Evolutionary conservation across 2,113 vertebrate genomes (phyloP).

Genomic region (Prietella phreatophila): DNA sequence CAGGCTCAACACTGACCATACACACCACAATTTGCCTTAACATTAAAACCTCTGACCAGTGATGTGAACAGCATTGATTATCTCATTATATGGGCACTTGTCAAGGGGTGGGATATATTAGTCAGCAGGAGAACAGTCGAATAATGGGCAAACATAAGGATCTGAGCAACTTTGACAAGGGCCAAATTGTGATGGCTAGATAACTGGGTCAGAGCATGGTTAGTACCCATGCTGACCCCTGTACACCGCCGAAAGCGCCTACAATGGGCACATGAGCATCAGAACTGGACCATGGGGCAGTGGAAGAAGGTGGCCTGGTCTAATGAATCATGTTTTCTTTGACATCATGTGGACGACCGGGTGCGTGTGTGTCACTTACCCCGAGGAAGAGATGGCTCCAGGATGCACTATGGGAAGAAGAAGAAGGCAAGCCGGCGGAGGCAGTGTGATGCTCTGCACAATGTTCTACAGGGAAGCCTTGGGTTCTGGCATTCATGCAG

Average conservation of each 20-base stretch:
- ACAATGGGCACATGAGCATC: neutral
- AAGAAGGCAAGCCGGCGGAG: neutral
- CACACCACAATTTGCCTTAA: no score
- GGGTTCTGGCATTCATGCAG: neutral
- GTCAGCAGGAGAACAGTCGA: no score
- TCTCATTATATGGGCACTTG: no score
- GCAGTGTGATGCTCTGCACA: neutral
- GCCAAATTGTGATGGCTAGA: no score
- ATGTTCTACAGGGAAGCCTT: neutral
- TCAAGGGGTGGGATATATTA: no score
- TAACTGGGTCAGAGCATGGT: no score
- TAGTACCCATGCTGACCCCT: no score
- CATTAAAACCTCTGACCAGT: no score
- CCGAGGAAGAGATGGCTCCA: neutral
- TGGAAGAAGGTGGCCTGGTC: neutral
- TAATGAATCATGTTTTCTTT: neutral
- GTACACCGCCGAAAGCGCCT: neutral
- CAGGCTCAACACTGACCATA: conserved; percentile 49
- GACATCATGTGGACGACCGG: neutral
- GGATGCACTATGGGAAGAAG: neutral
- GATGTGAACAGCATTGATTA: no score
- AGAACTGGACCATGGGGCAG: neutral
- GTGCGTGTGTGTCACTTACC: neutral
- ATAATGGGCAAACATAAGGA: no score
- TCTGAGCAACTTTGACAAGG: no score